Percentiles rank a stretch among this genome's conserved stretches.
Evolutionary conservation across 2,888 invertebrate species (phyloP).

Genomic region (Chesias legatella): DNA sequence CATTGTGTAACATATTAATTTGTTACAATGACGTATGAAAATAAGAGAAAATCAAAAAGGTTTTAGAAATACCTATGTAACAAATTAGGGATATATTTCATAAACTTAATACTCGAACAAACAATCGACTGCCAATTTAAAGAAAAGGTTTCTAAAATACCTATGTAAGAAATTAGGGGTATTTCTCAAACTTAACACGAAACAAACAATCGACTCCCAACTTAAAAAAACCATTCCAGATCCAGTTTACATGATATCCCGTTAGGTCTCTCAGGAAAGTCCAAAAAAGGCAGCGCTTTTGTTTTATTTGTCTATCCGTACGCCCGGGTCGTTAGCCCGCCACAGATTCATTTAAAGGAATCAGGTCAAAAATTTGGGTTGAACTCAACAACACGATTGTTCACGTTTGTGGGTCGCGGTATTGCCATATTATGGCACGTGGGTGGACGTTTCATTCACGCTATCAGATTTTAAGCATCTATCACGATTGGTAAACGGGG

Average conservation of each 20-base stretch:
- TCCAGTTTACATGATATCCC: slow-evolving; percentile 30
- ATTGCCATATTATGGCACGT: slow-evolving; percentile 9
- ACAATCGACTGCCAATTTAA: too few relatives aligned
- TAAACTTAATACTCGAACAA: too few relatives aligned
- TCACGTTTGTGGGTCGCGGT: slow-evolving; percentile 72
- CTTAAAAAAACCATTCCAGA: background rate
- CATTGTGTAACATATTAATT: too few relatives aligned
- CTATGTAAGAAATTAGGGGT: too few relatives aligned
- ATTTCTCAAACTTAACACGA: too few relatives aligned
- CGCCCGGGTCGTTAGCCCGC: slow-evolving; percentile 64
- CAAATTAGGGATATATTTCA: too few relatives aligned
- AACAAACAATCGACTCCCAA: background rate
- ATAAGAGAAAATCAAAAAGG: too few relatives aligned
- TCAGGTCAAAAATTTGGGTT: slow-evolving; percentile 74
- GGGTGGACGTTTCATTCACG: slow-evolving; percentile 6
- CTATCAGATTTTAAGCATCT: slow-evolving; percentile 7
- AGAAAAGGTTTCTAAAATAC: too few relatives aligned
- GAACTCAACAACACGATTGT: slow-evolving; percentile 66
- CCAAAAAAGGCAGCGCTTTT: slow-evolving; percentile 56
- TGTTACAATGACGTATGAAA: too few relatives aligned
- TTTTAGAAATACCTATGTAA: too few relatives aligned
- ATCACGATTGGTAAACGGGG: too few relatives aligned
- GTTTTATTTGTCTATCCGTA: slow-evolving; percentile 64
- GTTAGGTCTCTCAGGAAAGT: slow-evolving; percentile 41
- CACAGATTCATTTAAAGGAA: slow-evolving; percentile 39